Base-by-base conservation (phyloP, 2,888 invertebrate genomes). In the Saturnia japonica region DNA sequence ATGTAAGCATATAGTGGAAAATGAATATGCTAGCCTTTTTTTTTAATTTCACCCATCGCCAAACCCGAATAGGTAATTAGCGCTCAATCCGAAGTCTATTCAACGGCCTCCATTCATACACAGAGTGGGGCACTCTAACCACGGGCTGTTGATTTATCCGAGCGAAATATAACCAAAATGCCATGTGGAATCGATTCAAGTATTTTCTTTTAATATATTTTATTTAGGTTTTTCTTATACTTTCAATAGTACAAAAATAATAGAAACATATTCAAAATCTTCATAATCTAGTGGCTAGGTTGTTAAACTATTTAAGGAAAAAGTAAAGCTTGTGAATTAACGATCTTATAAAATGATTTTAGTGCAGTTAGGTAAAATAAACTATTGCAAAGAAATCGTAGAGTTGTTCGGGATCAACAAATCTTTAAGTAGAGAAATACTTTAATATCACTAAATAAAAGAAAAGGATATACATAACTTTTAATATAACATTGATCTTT, bases 41-140 rank as follows among this genome's bases (percentile, higher is more conserved):
- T 91, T 93, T 91, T 91, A 91, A 93, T 92, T 93, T 91, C 87
- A 91, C 92, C 90, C 91, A 82, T 87, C 90, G 88, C 76, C 82
- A 84, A 83, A 75, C 81, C 74, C 83, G 88, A 91, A 90, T 93
- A 91, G 91, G 89, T 92, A 93, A 93, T 93, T 93, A 93, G 91
- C 87, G 90, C 87, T 90, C 91, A 90, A 91, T 92, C 88, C 89
- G 78, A 75, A 83, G 84, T 86, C 89, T 91, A 91, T 92, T 91
- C 91, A 91, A 74, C 75, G 77, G 75, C 71, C 81, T 74, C 85
- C 82, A 88, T 88, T 88, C 85, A 83, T 72, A 67, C 73, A 71
- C 76, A 73, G 87, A 88, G 89, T 84, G 84, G 83, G 86, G 82
- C 83, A 88, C 89, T 88, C 66, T 67, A 69, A 54, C 70, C 43